Evolutionary conservation across 2,113 vertebrate species (phyloP), one percentile per base, ranked within the genome.

Genomic region (Proterorhinus semilunaris): DNA sequence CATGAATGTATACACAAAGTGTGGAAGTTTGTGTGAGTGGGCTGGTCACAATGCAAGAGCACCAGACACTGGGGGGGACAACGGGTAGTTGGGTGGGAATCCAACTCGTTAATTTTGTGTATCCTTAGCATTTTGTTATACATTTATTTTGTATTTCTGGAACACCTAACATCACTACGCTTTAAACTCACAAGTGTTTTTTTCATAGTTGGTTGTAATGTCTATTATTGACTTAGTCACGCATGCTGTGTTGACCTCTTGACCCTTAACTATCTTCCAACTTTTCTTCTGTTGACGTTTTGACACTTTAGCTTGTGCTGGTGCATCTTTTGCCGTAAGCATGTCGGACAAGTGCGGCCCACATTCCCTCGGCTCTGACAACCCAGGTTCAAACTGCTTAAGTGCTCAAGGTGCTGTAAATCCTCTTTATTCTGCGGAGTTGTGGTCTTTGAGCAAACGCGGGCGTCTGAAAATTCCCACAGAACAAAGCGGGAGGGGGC

Each of bases 391-490:
- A 70, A 80, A 77, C 78, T 80, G 74, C 76, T 86, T 66, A 74
- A 46, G 77, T 27, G 72, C 68, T 76, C 74, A 82, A 86, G 77
- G 80, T 78, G 64, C 68, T 82, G 65, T 84, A 90, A 91, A 88
- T 88, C 88, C 86, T 84, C 76, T 74, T 90, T 79, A 85, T 88
- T 92, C 84, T 72, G 72, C 69, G 62, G 82, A 73, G 74, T 87
- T 80, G 77, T 74, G 71, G 81, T 88, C 68, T 78, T 77, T 83
- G 52, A 81, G 84, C 79, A 78, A 83, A 81, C 80, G 69, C 75
- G 76, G 71, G 71, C 79, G 45, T 80, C 85, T 81, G 75, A 87
- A 87, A 83, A 85, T 92, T 92, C 88, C 89, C 91, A 91, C 82
- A 71, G 87, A 83, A 85, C 78, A 83, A 78, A 78, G 63, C 50